These are phyloP conservation scores for Lasioglossum vierecki DNA, from an alignment of 2,888 invertebrate species.

Conservation along the genomic window DNA sequence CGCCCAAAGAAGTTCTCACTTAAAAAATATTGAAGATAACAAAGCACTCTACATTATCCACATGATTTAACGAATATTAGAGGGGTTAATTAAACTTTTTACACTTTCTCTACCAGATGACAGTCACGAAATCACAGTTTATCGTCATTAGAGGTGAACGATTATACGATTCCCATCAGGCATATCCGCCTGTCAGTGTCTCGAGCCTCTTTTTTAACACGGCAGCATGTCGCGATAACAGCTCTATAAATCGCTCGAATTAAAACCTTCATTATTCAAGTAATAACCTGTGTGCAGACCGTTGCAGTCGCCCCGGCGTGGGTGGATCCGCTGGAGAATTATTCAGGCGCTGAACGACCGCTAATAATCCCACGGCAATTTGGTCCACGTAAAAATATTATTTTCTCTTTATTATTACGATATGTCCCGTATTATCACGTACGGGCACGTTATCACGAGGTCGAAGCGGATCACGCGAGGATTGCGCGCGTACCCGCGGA, in stretches of 20 bases:
- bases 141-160: too few relatives aligned
- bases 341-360: slow-evolving; percentile 12
- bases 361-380: slow-evolving; percentile 43
- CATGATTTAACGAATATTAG: neutral
- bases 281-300: neutral
- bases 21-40: neutral
- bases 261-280: slow-evolving; percentile 22
- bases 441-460: slow-evolving; percentile 50
- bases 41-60: neutral
- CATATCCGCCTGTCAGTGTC: neutral
- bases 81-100: neutral
- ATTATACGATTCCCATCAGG: neutral
- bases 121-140: neutral
- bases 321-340: neutral
- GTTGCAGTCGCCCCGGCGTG: neutral
- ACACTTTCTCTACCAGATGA: neutral
- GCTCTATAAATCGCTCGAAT: slow-evolving; percentile 20
- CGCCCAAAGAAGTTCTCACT: too few relatives aligned
- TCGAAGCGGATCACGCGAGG: slow-evolving; percentile 68
- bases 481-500: slow-evolving; percentile 60
- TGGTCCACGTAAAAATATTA: slow-evolving; percentile 28
- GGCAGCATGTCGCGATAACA: neutral
- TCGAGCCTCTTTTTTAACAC: neutral
- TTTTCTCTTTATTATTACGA: slow-evolving; percentile 32
- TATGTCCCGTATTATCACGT: slow-evolving; percentile 39